Base-by-base conservation (phyloP, 2,113 vertebrate genomes). In the Sturnira hondurensis region DNA sequence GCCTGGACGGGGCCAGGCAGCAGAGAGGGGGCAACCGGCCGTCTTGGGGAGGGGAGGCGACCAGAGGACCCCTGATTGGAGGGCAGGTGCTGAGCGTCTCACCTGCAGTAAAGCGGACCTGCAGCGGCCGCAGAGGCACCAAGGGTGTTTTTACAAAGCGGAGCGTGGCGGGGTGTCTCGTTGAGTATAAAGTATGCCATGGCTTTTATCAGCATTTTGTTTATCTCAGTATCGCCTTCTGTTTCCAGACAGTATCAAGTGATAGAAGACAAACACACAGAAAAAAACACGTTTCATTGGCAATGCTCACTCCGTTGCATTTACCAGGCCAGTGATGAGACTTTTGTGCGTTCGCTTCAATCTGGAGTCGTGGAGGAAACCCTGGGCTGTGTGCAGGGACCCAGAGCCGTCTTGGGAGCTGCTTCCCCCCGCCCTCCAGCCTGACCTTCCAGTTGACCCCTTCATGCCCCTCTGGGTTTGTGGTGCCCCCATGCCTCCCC, bases 91-190 rank as follows among this genome's bases (percentile, higher is more conserved):
- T 38, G n/a, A 13, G 4, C 4, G 0, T 43, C 28, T 50, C 33
- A 7, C 70, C 43, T 1, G 0, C 0, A 8, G 33, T 3, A 7
- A 17, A 38, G 54, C n/a, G 3, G n/a, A 20, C 63, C 63, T 0
- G 15, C 45, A 7, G 67, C 68, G 38, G 26, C 70, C 2, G 2
- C 33, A 24, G 24, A 24, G 31, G n/a, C 22, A 3, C 11, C 0
- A 11, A 14, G 92, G 81, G 13, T 2, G 2, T 7, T 10, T 26
- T 54, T 28, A 19, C 24, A 6, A 36, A 43, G 68, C 10, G 1
- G 45, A 43, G 76, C 52, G 6, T 20, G 8, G 0, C 0, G 24
- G 56, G 0, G 3, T 41, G 7, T 52, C 61, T 68, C 16, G 0
- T 1, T 2, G 33, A 38, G 20, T n/a, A 6, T n/a, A 12, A 15